Conservation (phyloP, 2,888 invertebrate genomes). For the Limnephilus auricula region DNA sequence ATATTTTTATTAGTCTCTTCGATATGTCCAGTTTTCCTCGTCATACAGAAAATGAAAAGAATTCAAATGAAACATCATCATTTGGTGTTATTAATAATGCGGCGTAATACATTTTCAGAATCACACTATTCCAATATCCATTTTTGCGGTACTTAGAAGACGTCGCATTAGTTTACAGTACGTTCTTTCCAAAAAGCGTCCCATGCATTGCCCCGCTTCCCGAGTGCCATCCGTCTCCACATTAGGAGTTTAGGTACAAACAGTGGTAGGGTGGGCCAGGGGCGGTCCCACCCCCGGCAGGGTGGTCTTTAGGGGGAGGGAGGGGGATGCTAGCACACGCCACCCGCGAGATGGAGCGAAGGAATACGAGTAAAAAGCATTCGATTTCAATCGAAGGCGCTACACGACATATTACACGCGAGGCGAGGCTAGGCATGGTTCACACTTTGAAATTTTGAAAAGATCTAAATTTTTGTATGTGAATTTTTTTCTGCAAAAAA, state of each 20-base stretch:
- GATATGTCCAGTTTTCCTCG: too few relatives aligned
- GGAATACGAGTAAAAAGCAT: conserved; percentile 67
- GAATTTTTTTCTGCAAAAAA: background rate
- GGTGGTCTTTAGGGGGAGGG: conserved; percentile 64
- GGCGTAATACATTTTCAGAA: background rate
- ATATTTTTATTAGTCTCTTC: too few relatives aligned
- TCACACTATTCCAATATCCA: background rate
- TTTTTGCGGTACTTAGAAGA: background rate
- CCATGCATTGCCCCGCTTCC: conserved; percentile 37
- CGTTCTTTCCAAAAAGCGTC: conserved; percentile 8
- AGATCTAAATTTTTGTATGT: background rate
- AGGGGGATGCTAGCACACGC: conserved; percentile 33
- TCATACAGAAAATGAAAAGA: background rate
- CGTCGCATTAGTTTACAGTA: conserved; percentile 3
- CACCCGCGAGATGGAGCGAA: conserved; percentile 62
- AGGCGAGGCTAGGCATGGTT: conserved; percentile 44
- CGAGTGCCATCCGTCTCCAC: conserved; percentile 53
- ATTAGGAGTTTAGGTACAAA: conserved; percentile 59
- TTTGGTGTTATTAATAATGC: too few relatives aligned
- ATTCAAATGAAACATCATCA: background rate
- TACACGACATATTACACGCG: conserved; percentile 66
- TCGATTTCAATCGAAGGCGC: conserved; percentile 67
- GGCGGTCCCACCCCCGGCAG: conserved; percentile 51
- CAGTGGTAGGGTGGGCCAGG: conserved; percentile 62
- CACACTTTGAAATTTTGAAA: background rate